Base-by-base conservation (phyloP, 2,888 invertebrate genomes). In the Dorcus hopei region DNA sequence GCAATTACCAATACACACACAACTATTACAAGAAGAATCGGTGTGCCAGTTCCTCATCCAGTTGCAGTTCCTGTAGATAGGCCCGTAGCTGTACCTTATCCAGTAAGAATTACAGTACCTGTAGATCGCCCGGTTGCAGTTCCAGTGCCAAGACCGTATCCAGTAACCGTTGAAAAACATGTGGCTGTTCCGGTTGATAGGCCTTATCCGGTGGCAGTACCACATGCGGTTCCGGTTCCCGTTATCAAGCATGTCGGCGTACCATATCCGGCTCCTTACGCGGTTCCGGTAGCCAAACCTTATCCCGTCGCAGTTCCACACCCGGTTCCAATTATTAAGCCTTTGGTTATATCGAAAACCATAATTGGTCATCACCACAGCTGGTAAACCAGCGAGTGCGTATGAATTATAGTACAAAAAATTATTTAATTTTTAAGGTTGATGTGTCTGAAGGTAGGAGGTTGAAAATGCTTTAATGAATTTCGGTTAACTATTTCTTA, bases 161-260 rank as follows among this genome's bases (percentile, higher is more conserved):
- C 86, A 0, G 82, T 85, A 14, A 75, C 81, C 52, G 83, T 87
- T 0, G 70, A 70, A 47, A 65, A 58, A 47, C 65, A 82, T 78
- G 80, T 83, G 0, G 85, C 86, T 0, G 82, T 85, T 14, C 75
- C 81, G 47, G 84, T 87, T 0, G 75, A 77, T 49, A 70, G 73
- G 50, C 72, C 72, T 49, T 70, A 75, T 16, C 73, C 76, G 41
- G 74, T 74, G 11, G 68, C 72, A 14, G 74, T 76, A 56, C 77
- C 79, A n/a, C 76, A 77, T 53, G 75, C 77, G 8, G 77, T 76
- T 3, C 67, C 71, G n/a, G 73, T 75, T 9, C 72, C 77, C 14
- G 75, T 77, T 19, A 72, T 73, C 42, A 70, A 81, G 2, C 83
- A 82, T 1, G 81, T 82, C 3, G 67, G 70, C 38, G 71, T 73